Conservation (phyloP, 2,888 invertebrate genomes). For the Caenorhabditis angaria region DNA sequence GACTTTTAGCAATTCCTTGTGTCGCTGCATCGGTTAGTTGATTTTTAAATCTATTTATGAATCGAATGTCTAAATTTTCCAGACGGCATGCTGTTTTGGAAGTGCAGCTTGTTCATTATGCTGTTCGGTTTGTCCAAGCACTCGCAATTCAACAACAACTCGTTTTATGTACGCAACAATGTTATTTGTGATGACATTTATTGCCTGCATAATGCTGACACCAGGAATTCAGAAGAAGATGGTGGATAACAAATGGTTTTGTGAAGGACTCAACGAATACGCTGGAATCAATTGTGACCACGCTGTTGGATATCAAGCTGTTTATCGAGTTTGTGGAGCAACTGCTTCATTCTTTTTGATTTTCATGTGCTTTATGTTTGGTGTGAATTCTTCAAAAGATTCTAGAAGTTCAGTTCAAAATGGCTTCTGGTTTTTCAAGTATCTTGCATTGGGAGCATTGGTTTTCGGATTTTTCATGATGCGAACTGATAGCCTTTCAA, state of each 20-base stretch:
- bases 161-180: constrained; percentile 91
- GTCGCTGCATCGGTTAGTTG: constrained; percentile 31
- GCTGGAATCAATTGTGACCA: constrained; percentile 61
- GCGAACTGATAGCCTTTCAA: constrained; percentile 79
- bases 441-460: constrained; percentile 86
- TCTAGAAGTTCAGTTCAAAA: constrained; percentile 93
- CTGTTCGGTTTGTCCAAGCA: constrained; percentile 94
- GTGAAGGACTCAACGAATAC: constrained; percentile 51
- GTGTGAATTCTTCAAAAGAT: constrained; percentile 90
- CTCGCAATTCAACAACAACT: constrained; percentile 93
- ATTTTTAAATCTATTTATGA: background rate
- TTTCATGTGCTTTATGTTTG: constrained; percentile 90
- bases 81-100: constrained; percentile 96
- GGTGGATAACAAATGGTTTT: constrained; percentile 77
- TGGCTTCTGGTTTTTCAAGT: constrained; percentile 86
- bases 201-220: constrained; percentile 87
- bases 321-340: constrained; percentile 84
- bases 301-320: constrained; percentile 71
- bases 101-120: constrained; percentile 95
- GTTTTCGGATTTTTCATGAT: constrained; percentile 96
- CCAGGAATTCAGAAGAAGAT: constrained; percentile 86
- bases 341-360: constrained; percentile 90
- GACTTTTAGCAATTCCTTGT: constrained; percentile 30
- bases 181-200: constrained; percentile 87
- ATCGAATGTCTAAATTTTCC: constrained; percentile 65